Conservation (phyloP, 2,113 vertebrate species). For the Menidia beryllina region DNA sequence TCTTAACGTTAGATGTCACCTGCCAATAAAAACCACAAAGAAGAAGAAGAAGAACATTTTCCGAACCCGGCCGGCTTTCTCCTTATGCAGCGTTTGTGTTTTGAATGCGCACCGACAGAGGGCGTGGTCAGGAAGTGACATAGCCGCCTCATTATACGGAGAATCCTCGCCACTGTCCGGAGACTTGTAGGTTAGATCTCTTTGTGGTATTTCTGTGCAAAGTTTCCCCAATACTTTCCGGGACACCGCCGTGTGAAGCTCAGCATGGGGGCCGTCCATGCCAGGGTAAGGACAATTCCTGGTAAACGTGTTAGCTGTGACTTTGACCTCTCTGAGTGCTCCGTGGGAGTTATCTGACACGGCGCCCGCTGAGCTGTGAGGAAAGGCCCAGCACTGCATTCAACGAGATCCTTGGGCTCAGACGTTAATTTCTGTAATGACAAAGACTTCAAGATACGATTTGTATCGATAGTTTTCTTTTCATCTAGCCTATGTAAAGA, state of each 20-base stretch:
- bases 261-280: conserved; percentile 92
- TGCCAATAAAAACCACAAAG: no score
- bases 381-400: conserved; percentile 29
- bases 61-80: background rate
- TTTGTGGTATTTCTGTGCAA: background rate
- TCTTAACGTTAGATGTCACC: no score
- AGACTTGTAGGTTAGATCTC: conserved; percentile 40
- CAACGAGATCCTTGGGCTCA: background rate
- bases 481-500: no score
- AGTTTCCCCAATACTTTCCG: conserved; percentile 2
- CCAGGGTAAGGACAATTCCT: conserved; percentile 85
- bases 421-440: background rate
- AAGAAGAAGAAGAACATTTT: no score
- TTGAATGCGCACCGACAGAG: conserved; percentile 42
- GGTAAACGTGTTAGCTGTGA: background rate
- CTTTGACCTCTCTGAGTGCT: conserved; percentile 72
- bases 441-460: background rate
- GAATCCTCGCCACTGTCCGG: conserved; percentile 31
- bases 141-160: conserved; percentile 65
- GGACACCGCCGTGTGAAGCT: conserved; percentile 37
- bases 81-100: conserved; percentile 2
- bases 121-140: conserved; percentile 79
- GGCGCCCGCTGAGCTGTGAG: background rate
- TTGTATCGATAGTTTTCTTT: background rate
- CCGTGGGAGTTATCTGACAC: conserved; percentile 1